Evolutionary conservation across 2,113 vertebrate genomes (phyloP).

Genomic region (Nerophis lumbriciformis): DNA sequence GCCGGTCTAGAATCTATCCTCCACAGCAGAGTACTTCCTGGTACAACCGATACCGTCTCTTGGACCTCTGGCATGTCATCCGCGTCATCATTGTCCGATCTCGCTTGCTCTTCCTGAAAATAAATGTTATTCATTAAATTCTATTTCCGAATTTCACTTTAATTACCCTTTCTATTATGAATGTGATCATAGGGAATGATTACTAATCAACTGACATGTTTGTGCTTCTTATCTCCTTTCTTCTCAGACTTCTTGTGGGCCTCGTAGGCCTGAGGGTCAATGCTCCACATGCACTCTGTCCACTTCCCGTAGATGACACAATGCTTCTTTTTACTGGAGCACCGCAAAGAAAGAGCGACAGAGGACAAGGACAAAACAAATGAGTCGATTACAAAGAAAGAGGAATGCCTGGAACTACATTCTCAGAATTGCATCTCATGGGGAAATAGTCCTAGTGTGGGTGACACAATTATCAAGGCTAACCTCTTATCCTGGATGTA

Average conservation of each 20-base stretch:
- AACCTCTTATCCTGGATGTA: slow-evolving; percentile 62
- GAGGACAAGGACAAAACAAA: neutral
- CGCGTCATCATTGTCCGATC: slow-evolving; percentile 75
- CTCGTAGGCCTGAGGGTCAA: slow-evolving; percentile 80
- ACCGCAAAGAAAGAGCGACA: neutral
- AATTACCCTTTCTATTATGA: neutral
- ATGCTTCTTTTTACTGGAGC: slow-evolving; percentile 86
- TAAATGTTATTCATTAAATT: neutral
- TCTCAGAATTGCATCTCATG: neutral
- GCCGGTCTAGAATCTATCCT: slow-evolving; percentile 86
- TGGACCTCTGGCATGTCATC: slow-evolving; percentile 89
- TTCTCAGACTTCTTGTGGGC: slow-evolving; percentile 81
- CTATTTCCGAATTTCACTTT: neutral
- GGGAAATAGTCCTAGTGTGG: neutral
- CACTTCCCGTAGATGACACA: slow-evolving; percentile 96
- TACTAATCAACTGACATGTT: slow-evolving; percentile 34
- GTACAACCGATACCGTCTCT: slow-evolving; percentile 87
- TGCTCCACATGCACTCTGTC: slow-evolving; percentile 94
- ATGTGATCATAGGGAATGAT: neutral
- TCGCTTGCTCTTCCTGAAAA: slow-evolving; percentile 65
- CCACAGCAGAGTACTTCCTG: slow-evolving; percentile 93
- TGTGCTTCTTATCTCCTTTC: slow-evolving; percentile 72
- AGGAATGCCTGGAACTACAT: neutral
- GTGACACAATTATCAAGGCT: neutral
- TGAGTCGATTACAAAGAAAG: neutral